Conservation (phyloP, 2,797 vertebrate species). For the Hypotaenidia philippensis region DNA sequence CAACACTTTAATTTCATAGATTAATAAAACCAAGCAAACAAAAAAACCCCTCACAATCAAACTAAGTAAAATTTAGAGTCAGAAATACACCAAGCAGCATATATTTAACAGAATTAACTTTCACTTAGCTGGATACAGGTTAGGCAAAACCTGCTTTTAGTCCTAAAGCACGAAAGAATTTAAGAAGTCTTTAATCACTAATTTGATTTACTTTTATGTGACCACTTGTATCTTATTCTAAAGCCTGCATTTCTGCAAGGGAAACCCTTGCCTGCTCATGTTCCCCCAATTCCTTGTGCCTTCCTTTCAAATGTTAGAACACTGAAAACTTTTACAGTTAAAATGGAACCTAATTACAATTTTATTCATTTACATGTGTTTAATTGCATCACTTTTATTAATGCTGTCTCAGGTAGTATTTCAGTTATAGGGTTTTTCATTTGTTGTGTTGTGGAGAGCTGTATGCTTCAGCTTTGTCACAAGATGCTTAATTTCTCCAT, state of each 20-base stretch:
- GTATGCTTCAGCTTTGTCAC: fast-evolving
- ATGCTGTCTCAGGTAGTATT: background rate
- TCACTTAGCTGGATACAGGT: background rate
- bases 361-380: background rate
- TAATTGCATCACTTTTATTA: background rate
- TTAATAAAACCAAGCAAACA: background rate
- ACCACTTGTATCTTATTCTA: background rate
- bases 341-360: background rate
- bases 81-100: background rate
- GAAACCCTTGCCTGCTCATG: background rate
- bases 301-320: background rate
- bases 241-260: background rate
- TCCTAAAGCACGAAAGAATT: background rate
- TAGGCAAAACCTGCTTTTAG: background rate
- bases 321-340: background rate
- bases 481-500: background rate
- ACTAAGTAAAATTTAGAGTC: background rate
- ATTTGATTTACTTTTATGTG: background rate
- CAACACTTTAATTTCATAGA: background rate
- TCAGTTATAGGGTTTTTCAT: background rate
- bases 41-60: fast-evolving
- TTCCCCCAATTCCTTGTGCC: background rate
- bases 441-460: background rate
- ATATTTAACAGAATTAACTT: background rate
- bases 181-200: background rate